phyloP scores from a whole-genome alignment of 2,888 invertebrate species.

The Stenodema calcarata region DNA sequence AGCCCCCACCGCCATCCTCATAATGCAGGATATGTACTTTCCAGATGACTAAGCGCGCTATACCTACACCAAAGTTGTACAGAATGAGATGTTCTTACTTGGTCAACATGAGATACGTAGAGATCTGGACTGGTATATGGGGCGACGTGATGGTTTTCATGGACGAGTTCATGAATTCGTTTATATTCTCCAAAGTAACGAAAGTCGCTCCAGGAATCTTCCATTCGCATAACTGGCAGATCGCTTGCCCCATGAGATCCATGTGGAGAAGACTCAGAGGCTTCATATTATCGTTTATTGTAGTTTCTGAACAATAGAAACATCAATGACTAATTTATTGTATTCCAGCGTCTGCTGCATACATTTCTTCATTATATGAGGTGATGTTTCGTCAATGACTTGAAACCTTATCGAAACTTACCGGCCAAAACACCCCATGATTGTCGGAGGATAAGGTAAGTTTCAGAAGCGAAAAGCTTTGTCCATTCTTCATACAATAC shows the following conservation, averaged over 20 bases:
- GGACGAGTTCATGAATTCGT: constrained; percentile 11
- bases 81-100: constrained; percentile 51
- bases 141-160: constrained; percentile 54
- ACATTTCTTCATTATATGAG: too few relatives aligned
- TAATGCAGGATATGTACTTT: too few relatives aligned
- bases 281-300: neutral
- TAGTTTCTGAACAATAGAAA: constrained; percentile 9
- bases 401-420: constrained; percentile 57
- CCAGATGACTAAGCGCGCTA: too few relatives aligned
- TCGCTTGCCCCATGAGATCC: constrained; percentile 29
- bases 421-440: constrained; percentile 65
- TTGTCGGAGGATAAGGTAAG: constrained; percentile 65
- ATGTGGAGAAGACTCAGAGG: constrained; percentile 23
- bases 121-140: constrained; percentile 59
- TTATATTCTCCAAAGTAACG: neutral
- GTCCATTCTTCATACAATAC: constrained; percentile 71
- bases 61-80: too few relatives aligned
- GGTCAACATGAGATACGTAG: constrained; percentile 56
- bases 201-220: neutral
- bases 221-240: constrained; percentile 35
- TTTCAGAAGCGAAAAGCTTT: constrained; percentile 75
- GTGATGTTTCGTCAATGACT: too few relatives aligned
- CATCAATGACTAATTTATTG: neutral
- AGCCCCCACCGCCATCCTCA: too few relatives aligned
- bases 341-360: too few relatives aligned